Conservation (phyloP, 2,888 invertebrate genomes). For the Drosophila birchii region DNA sequence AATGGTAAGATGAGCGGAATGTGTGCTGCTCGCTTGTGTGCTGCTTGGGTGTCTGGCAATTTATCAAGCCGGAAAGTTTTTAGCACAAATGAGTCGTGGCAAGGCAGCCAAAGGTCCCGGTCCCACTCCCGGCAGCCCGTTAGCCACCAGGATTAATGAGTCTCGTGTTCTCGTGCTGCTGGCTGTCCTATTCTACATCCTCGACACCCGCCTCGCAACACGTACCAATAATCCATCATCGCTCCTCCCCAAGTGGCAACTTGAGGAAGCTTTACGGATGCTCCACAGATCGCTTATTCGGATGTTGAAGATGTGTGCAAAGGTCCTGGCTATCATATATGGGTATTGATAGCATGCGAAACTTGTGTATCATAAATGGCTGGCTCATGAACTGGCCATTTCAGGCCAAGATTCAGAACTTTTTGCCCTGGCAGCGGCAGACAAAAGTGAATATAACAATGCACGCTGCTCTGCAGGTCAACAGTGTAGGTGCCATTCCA, state of each 20-base stretch:
- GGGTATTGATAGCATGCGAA: slow-evolving; percentile 7
- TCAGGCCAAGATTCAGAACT: neutral
- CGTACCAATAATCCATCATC: slow-evolving; percentile 82
- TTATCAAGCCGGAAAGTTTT: slow-evolving; percentile 78
- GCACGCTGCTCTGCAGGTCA: neutral
- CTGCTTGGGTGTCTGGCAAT: slow-evolving; percentile 57
- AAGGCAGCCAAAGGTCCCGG: slow-evolving; percentile 48
- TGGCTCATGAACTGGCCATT: neutral
- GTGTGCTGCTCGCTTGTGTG: slow-evolving; percentile 35
- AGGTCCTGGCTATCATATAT: slow-evolving; percentile 15
- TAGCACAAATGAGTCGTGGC: slow-evolving; percentile 79
- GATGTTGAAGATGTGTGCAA: slow-evolving; percentile 6
- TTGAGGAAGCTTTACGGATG: slow-evolving; percentile 45
- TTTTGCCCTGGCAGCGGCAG: neutral
- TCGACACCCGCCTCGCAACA: slow-evolving; percentile 66
- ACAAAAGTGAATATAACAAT: slow-evolving; percentile 21
- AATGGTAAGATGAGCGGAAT: slow-evolving; percentile 17
- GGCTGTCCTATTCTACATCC: slow-evolving; percentile 52
- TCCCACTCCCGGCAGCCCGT: slow-evolving; percentile 54
- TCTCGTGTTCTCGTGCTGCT: slow-evolving; percentile 71
- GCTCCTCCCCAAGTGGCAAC: slow-evolving; percentile 61
- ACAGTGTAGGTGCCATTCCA: slow-evolving; percentile 21
- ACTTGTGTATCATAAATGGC: slow-evolving; percentile 7
- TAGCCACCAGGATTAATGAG: slow-evolving; percentile 80
- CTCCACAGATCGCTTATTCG: slow-evolving; percentile 59